A percentile compares a stretch with the other conserved stretches of the same genome.
phyloP scores from a whole-genome alignment of 2,113 vertebrate genomes.

The Lichenostomus cassidix region DNA sequence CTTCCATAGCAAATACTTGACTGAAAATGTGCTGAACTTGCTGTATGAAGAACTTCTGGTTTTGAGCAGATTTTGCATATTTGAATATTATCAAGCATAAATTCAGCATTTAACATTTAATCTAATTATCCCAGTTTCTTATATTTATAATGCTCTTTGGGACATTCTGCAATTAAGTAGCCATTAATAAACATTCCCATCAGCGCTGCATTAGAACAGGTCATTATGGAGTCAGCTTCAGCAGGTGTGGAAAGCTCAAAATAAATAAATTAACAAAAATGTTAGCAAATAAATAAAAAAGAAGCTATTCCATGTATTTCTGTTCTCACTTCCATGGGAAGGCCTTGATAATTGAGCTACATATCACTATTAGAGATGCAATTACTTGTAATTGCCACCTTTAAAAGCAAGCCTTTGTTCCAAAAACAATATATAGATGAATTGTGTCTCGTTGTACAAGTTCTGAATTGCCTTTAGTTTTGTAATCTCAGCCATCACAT shows the following conservation, averaged over 20 bases:
- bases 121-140: constrained; percentile 24
- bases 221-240: neutral
- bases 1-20: neutral
- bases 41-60: neutral
- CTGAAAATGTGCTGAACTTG: constrained; percentile 1
- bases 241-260: constrained; percentile 16
- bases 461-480: neutral
- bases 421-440: neutral
- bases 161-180: constrained; percentile 28
- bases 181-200: constrained; percentile 25
- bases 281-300: constrained; percentile 16
- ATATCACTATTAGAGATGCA: constrained; percentile 30
- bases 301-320: neutral
- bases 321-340: neutral
- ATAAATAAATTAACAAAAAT: neutral
- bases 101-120: constrained; percentile 23
- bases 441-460: neutral
- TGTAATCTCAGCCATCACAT: neutral
- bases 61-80: constrained; percentile 12
- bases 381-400: constrained; percentile 28
- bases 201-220: neutral
- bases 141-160: constrained; percentile 25
- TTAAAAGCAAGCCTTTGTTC: constrained; percentile 25
- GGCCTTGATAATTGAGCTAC: constrained; percentile 19
- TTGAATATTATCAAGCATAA: neutral